Evolutionary conservation across 1,140 invertebrate species (phyloP).

Genomic region (Solen grandis): DNA sequence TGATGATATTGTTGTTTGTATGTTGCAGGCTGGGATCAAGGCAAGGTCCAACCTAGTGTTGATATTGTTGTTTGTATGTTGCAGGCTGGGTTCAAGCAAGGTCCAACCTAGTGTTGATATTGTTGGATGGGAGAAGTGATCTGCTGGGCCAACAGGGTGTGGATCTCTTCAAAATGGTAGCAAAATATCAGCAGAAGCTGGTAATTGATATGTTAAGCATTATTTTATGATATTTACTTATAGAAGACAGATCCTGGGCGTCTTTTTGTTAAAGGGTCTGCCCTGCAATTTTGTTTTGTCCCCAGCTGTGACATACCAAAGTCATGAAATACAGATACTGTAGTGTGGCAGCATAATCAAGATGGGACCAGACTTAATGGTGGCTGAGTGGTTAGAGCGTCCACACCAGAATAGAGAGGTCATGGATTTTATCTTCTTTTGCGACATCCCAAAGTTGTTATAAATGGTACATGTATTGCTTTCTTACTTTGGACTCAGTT

Average conservation of each 20-base stretch:
- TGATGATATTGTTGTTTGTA: too few species aligned
- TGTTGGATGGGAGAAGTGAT: conserved; percentile 12
- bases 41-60: too few species aligned
- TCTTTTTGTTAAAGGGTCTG: neutral
- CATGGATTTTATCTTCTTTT: neutral
- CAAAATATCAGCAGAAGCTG: conserved; percentile 7
- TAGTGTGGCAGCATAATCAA: neutral
- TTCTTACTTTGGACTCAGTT: too few species aligned
- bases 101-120: conserved; percentile 16
- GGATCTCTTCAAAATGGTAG: conserved; percentile 2
- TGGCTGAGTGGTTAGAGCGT: neutral
- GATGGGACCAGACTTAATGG: neutral
- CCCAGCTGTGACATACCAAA: neutral
- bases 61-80: too few species aligned
- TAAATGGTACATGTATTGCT: too few species aligned
- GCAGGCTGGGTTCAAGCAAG: too few species aligned
- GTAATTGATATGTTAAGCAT: neutral
- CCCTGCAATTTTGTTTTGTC: neutral
- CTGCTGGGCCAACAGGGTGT: neutral
- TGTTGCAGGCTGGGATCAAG: too few species aligned
- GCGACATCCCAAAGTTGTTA: neutral
- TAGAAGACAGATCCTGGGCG: neutral
- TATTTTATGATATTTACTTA: neutral
- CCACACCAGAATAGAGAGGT: neutral
- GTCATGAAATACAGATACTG: neutral